phyloP scores from a whole-genome alignment of 2,888 invertebrate genomes.

The Mamestra brassicae region DNA sequence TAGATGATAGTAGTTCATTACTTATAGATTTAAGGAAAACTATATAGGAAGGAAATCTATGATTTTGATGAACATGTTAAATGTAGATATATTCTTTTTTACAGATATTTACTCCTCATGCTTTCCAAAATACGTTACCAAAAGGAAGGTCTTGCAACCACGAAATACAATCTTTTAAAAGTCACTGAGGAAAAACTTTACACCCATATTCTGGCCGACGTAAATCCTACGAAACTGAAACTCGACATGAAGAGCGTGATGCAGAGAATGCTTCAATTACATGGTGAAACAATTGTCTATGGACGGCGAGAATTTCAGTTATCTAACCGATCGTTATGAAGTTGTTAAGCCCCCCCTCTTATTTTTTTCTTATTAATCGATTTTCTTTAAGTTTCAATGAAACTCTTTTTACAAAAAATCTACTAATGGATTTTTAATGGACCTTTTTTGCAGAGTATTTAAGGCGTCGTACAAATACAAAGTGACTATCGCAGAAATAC shows the following conservation, averaged over 20 bases:
- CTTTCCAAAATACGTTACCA: constrained; percentile 94
- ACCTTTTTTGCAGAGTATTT: neutral
- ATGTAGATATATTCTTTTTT: constrained; percentile 67
- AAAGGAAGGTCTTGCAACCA: constrained; percentile 91
- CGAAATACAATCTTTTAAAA: constrained; percentile 93
- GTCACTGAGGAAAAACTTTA: constrained; percentile 89
- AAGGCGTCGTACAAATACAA: no score
- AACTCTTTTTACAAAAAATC: constrained; percentile 5
- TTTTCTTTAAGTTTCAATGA: neutral
- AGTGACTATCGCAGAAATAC: no score
- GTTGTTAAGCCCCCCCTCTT: no score
- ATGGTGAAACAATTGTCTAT: constrained; percentile 23
- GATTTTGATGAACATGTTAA: no score
- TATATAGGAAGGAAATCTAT: no score
- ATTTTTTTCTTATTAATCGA: no score
- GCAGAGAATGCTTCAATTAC: constrained; percentile 6
- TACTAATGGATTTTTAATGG: neutral
- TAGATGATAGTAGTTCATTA: no score
- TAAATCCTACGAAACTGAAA: constrained; percentile 70
- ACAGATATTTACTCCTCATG: constrained; percentile 92
- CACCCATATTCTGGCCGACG: constrained; percentile 93
- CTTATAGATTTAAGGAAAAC: no score
- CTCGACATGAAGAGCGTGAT: constrained; percentile 44
- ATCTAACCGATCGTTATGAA: neutral
- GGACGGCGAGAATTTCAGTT: constrained; percentile 7